Percentiles rank a stretch among this genome's conserved stretches.
These are phyloP conservation scores for Myanophis thanlyinensis DNA, from an alignment of 2,113 vertebrate genomes.

Conservation along the genomic window DNA sequence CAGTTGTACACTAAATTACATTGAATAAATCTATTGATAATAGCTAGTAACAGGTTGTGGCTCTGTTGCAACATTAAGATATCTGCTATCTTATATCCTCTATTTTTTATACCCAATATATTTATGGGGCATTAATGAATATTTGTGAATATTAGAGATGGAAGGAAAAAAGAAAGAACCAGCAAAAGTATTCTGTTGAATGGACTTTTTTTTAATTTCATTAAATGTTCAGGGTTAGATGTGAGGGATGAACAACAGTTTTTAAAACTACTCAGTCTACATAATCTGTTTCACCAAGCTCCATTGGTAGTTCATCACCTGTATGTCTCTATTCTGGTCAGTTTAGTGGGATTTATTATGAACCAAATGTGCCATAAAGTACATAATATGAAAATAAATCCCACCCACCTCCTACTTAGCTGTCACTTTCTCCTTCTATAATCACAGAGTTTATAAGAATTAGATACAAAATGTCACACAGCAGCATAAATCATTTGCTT, in stretches of 20 bases:
- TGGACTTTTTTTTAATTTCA: conserved; percentile 1
- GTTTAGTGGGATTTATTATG: conserved; percentile 29
- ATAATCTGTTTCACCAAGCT: conserved; percentile 21
- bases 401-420: conserved; percentile 28
- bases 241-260: conserved; percentile 14
- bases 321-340: conserved; percentile 20
- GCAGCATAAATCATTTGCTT: background rate
- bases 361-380: conserved; percentile 24
- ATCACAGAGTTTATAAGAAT: conserved; percentile 19
- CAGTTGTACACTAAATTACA: background rate
- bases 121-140: background rate
- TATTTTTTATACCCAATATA: background rate
- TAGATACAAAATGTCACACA: conserved; percentile 10
- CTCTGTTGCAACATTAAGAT: background rate
- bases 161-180: background rate
- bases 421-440: conserved; percentile 27
- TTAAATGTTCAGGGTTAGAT: conserved; percentile 22
- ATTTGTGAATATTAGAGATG: conserved; percentile 4
- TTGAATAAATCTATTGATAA: background rate
- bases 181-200: background rate
- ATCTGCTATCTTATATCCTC: background rate
- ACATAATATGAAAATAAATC: conserved; percentile 33
- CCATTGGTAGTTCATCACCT: conserved; percentile 19
- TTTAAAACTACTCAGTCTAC: conserved; percentile 22
- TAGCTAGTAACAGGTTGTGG: background rate